phyloP scores from a whole-genome alignment of 2,797 vertebrate species.

The Echiichthys vipera region DNA sequence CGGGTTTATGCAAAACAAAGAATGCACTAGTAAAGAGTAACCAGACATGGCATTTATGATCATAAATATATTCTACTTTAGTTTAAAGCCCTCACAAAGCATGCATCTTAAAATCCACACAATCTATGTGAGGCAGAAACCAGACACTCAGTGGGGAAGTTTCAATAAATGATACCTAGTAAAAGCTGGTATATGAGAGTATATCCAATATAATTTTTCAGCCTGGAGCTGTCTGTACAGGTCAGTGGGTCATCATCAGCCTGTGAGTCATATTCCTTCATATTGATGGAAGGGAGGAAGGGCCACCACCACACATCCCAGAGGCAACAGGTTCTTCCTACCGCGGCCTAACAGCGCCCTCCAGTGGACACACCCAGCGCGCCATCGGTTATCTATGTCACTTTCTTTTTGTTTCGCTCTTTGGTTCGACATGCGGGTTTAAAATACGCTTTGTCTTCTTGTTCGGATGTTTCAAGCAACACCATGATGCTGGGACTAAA shows the following conservation, averaged over 20 bases:
- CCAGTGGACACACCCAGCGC: conserved; percentile 56
- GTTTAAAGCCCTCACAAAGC: not conserved
- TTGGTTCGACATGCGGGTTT: not conserved
- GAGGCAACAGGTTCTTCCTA: conserved; percentile 35
- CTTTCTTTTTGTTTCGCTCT: not conserved
- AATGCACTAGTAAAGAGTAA: not conserved
- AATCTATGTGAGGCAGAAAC: not conserved
- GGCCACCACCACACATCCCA: not conserved
- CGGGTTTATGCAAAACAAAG: not conserved
- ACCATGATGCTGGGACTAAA: not conserved
- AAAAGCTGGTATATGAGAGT: not conserved
- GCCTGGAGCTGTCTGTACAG: not conserved
- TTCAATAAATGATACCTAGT: not conserved
- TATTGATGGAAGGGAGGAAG: not conserved
- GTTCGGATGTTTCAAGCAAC: not conserved
- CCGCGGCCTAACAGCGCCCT: conserved; percentile 53
- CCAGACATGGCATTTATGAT: not conserved
- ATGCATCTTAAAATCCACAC: not conserved
- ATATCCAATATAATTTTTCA: not conserved
- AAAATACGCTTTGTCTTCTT: not conserved
- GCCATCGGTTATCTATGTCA: not conserved
- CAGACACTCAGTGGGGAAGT: not conserved
- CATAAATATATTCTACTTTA: not conserved
- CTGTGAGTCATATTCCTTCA: not conserved
- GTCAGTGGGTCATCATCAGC: conserved; percentile 44